A percentile compares a stretch with the other conserved stretches of the same genome.
phyloP scores from a whole-genome alignment of 2,113 vertebrate species.

The Aldabrachelys gigantea region DNA sequence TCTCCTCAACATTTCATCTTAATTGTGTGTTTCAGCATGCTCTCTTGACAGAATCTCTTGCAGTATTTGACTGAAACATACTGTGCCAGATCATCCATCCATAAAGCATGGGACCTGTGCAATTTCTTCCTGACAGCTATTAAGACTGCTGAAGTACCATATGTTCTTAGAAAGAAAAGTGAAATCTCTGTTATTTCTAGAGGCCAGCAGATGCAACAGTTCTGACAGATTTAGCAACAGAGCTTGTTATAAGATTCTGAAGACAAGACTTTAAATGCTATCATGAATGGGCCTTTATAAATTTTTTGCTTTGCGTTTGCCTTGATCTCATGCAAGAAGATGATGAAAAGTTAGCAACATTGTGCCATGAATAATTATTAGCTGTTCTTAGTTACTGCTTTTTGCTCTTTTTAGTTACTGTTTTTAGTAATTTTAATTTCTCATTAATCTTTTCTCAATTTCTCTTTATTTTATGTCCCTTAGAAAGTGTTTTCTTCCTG shows the following conservation, averaged over 20 bases:
- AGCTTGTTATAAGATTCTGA: not conserved
- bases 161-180: not conserved
- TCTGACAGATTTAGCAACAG: not conserved
- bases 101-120: not conserved
- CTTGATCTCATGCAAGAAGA: slow-evolving; percentile 3
- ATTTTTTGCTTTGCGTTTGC: not conserved
- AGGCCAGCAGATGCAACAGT: not conserved
- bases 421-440: not conserved
- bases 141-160: not conserved
- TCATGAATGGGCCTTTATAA: slow-evolving; percentile 7
- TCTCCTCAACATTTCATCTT: not conserved
- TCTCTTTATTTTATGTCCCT: slow-evolving; percentile 23
- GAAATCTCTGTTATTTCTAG: not conserved
- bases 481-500: slow-evolving; percentile 44
- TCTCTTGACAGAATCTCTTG: not conserved
- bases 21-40: not conserved
- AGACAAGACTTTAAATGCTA: not conserved
- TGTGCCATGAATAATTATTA: slow-evolving; percentile 30
- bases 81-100: not conserved
- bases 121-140: not conserved
- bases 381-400: slow-evolving; percentile 14
- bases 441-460: slow-evolving; percentile 49
- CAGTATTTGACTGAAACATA: not conserved
- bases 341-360: not conserved
- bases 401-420: slow-evolving; percentile 3